Conservation (phyloP, 2,113 vertebrate genomes). For the Arizona elegans region DNA sequence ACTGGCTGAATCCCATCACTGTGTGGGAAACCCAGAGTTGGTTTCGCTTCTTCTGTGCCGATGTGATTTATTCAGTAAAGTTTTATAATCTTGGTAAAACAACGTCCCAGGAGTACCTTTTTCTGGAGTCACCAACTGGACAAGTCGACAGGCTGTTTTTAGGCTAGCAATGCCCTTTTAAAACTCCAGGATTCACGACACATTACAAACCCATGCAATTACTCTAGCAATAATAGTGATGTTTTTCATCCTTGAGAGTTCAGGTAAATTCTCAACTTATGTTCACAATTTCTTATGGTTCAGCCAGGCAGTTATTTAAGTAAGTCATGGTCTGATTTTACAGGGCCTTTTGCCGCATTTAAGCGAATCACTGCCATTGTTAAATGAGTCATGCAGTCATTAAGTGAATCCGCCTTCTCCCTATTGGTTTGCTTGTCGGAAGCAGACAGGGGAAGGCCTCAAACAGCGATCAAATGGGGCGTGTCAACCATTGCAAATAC, state of each 20-base stretch:
- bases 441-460: not conserved
- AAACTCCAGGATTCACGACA: not conserved
- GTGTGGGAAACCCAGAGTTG: no score
- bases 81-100: no score
- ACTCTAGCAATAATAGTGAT: not conserved
- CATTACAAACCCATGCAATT: not conserved
- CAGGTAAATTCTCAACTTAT: not conserved
- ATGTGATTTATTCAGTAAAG: no score
- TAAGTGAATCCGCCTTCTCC: not conserved
- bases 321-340: not conserved
- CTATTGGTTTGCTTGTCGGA: not conserved
- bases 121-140: no score
- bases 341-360: not conserved
- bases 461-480: not conserved
- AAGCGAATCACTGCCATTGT: not conserved
- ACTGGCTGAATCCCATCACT: no score
- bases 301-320: not conserved
- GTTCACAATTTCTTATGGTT: not conserved
- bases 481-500: not conserved
- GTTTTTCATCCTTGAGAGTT: not conserved
- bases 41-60: no score
- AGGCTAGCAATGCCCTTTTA: not conserved
- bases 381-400: not conserved
- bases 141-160: not conserved
- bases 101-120: no score